phyloP scores from a whole-genome alignment of 1,140 invertebrate genomes.

The Eurosta solidaginis region DNA sequence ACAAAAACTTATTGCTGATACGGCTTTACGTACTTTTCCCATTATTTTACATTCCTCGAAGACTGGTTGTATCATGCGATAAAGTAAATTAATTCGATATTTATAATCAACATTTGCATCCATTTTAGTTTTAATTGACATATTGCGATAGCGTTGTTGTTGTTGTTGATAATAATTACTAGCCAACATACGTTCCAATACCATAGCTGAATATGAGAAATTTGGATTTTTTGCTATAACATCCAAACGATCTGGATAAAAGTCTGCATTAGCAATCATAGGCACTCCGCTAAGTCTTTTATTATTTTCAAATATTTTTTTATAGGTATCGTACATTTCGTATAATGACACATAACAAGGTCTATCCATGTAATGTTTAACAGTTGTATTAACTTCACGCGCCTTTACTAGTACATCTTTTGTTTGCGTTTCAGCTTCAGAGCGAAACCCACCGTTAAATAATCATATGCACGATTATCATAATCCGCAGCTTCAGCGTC shows the following conservation, averaged over 20 bases:
- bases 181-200: conserved; percentile 69
- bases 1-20: conserved; percentile 69
- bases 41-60: background rate
- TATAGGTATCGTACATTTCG: conserved; percentile 70
- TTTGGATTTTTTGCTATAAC: conserved; percentile 44
- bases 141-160: conserved; percentile 69
- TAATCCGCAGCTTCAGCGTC: conserved; percentile 64
- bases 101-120: background rate
- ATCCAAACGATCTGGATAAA: too few species aligned
- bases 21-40: conserved; percentile 57
- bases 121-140: conserved; percentile 47
- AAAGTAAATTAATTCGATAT: conserved; percentile 7
- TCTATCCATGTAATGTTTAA: conserved; percentile 62
- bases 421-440: conserved; percentile 71
- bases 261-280: too few species aligned
- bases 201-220: conserved; percentile 65
- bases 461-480: conserved; percentile 71
- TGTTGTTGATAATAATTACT: conserved; percentile 65
- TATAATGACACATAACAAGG: conserved; percentile 71
- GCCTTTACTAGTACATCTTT: conserved; percentile 64
- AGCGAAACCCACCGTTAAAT: conserved; percentile 67
- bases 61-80: background rate
- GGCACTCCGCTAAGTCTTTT: too few species aligned
- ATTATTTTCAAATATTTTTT: background rate
- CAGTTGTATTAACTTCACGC: conserved; percentile 64